Conservation (phyloP, 2,113 vertebrate genomes). For the Paramormyrops kingsleyae region DNA sequence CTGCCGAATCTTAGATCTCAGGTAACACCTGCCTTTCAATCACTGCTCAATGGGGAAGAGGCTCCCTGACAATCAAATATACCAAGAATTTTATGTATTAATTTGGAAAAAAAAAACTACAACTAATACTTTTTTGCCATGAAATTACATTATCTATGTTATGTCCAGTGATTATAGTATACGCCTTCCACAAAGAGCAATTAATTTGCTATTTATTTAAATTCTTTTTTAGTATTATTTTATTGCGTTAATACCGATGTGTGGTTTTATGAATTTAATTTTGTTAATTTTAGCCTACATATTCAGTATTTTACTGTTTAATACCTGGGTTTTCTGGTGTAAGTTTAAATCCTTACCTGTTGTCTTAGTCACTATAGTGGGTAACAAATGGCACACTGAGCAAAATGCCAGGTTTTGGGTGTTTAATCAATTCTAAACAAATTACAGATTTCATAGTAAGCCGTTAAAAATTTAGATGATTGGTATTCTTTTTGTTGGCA, state of each 20-base stretch:
- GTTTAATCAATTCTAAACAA: background rate
- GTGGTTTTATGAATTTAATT: background rate
- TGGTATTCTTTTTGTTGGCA: background rate
- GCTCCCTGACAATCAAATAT: background rate
- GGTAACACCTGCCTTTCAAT: background rate
- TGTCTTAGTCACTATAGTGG: background rate
- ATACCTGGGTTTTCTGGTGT: background rate
- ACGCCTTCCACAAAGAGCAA: background rate
- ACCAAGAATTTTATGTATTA: background rate
- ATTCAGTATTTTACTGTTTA: background rate
- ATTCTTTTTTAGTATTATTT: background rate
- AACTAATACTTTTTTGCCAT: background rate
- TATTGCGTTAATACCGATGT: background rate
- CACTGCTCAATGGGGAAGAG: background rate
- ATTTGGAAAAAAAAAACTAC: background rate
- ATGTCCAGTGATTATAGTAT: background rate
- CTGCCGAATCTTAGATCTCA: background rate
- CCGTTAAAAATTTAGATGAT: background rate
- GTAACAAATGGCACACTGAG: background rate
- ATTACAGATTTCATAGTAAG: background rate
- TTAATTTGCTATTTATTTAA: background rate
- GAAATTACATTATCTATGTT: background rate
- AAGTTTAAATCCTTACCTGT: background rate
- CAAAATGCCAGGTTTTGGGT: background rate
- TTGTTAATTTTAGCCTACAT: background rate